phyloP scores from a whole-genome alignment of 1,140 invertebrate genomes.

The Ips typographus region DNA sequence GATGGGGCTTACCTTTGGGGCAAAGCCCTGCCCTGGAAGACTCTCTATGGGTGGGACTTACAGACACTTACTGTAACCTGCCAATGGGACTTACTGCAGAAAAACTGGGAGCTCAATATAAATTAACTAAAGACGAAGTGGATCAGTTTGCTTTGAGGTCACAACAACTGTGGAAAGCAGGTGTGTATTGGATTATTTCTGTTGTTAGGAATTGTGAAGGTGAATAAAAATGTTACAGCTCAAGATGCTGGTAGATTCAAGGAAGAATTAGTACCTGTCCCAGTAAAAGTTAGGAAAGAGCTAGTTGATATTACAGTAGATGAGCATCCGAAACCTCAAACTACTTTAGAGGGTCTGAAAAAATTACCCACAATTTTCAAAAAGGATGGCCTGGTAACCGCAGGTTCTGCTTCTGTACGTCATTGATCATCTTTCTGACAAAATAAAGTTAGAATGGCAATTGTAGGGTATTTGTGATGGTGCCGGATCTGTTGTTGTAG shows the following conservation, averaged over 20 bases:
- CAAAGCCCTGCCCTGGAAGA: conserved; percentile 83
- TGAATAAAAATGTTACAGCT: conserved; percentile 57
- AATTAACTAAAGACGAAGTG: conserved; percentile 81
- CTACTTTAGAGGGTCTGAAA: conserved; percentile 79
- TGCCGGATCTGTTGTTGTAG: conserved; percentile 86
- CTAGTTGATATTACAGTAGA: conserved; percentile 79
- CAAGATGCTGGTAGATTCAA: conserved; percentile 87
- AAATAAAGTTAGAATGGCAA: neutral
- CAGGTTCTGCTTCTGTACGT: conserved; percentile 90
- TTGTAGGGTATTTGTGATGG: conserved; percentile 90
- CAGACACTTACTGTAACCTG: conserved; percentile 85
- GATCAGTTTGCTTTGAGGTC: conserved; percentile 88
- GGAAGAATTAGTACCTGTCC: conserved; percentile 86
- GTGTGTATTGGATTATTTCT: neutral
- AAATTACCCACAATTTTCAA: conserved; percentile 92
- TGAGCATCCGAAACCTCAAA: conserved; percentile 92
- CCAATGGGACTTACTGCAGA: conserved; percentile 98
- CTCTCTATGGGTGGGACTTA: conserved; percentile 87
- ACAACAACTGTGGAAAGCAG: conserved; percentile 78
- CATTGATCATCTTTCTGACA: too few relatives aligned
- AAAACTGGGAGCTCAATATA: conserved; percentile 91
- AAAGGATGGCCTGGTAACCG: conserved; percentile 93
- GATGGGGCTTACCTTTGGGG: conserved; percentile 91
- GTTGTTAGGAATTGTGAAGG: neutral
- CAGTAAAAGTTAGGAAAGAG: conserved; percentile 81